Evolutionary conservation across 92 coral and sea anemone genomes (phyloP), one percentile per base, ranked within the genome.

Genomic region (Palythoa grandis): DNA sequence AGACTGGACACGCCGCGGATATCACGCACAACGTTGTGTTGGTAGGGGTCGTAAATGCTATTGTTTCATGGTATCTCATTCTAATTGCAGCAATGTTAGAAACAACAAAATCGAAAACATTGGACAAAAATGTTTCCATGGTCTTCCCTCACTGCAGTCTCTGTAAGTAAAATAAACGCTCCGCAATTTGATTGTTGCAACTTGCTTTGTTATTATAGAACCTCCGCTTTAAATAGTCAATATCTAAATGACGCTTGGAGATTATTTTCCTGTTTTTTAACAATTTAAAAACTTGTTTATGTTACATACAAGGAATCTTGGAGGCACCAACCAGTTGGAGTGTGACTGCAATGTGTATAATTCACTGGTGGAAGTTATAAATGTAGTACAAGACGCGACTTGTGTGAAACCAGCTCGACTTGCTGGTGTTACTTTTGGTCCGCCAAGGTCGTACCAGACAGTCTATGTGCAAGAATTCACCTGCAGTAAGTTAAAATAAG

Each of bases 311-410:
- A 96, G 98, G 54, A 58, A 90, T 50, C 85, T 96, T 23, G 88
- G 90, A 13, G 94, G 91, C 22, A 83, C 88, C 35, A 95, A 96
- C 86, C 88, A 89, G 22, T 86, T 96, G 20, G 89, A 90, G 11
- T 96, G 98, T 74, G 98, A 95, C 92, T 94, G 98, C 66, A 96
- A 96, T 87, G 98, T 96, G 37, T 96, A 92, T 91, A 91, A 84
- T 72, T 94, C 98, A 15, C 37, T 96, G n/a, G 96, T 91, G 2
- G 80, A 86, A 35, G 96, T 94, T 11, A 91, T 92, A 10, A 54
- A 77, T 11, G 88, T 96, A 2, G 84, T 94, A 19, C 82, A 83
- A 13, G 89, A 92, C 0, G 98, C 93, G 20, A 91, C 87, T 19
- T 96, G 98, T 67, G 91, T 74, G 15, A 86, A 87, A 3, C 98